Conservation (phyloP, 2,113 vertebrate genomes). For the Lophius piscatorius region DNA sequence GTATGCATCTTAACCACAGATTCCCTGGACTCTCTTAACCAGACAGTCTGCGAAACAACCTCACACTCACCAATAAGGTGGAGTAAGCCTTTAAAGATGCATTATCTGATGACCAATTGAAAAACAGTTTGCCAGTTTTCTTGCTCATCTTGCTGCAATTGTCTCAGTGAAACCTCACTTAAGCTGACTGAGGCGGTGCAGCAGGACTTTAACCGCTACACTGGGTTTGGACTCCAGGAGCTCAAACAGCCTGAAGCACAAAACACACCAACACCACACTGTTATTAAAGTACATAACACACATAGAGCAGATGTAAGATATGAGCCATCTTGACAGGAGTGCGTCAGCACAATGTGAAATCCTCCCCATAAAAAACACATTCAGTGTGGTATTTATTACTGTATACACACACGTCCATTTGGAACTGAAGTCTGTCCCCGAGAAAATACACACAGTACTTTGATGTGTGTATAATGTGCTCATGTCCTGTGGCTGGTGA, state of each 20-base stretch:
- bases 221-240: slow-evolving; percentile 65
- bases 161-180: slow-evolving; percentile 40
- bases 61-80: not conserved
- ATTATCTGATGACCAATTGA: not conserved
- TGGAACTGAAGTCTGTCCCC: slow-evolving; percentile 2
- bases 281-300: slow-evolving; percentile 41
- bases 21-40: too few relatives aligned
- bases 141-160: slow-evolving; percentile 25
- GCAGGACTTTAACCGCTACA: slow-evolving; percentile 75
- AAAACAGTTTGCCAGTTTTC: slow-evolving; percentile 20
- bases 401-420: not conserved
- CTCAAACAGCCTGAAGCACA: slow-evolving; percentile 60
- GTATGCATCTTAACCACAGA: too few relatives aligned
- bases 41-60: not conserved
- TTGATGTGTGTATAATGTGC: slow-evolving; percentile 19
- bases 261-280: slow-evolving; percentile 49
- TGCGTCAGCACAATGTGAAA: slow-evolving; percentile 17
- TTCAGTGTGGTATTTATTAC: not conserved
- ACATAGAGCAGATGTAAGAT: slow-evolving; percentile 45
- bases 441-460: slow-evolving; percentile 8
- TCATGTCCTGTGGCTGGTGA: slow-evolving; percentile 68
- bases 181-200: slow-evolving; percentile 50
- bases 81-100: not conserved
- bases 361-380: not conserved
- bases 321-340: slow-evolving; percentile 4